These are phyloP conservation scores for Eilema sororculum DNA, from an alignment of 2,888 invertebrate species.

Conservation along the genomic window DNA sequence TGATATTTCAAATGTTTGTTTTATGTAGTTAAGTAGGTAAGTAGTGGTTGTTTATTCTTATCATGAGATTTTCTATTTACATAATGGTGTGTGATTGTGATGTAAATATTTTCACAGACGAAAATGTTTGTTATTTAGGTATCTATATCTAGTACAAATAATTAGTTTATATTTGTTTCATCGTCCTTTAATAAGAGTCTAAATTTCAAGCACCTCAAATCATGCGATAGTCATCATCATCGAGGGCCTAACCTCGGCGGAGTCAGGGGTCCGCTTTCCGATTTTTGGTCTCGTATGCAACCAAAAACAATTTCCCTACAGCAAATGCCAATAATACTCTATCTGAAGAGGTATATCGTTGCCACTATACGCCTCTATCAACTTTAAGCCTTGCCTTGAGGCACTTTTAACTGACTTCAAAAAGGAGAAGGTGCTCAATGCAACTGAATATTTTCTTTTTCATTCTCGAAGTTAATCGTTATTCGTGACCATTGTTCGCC, in stretches of 20 bases:
- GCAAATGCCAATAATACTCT: no score
- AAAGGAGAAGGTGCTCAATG: background rate
- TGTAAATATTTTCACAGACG: conserved; percentile 9
- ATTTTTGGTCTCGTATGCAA: no score
- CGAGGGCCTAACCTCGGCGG: no score
- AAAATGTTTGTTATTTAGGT: conserved; percentile 1
- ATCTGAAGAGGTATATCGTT: no score
- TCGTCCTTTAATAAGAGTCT: background rate
- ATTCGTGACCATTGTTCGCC: conserved; percentile 3
- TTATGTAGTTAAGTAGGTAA: background rate
- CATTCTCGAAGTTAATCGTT: background rate
- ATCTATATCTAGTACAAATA: background rate
- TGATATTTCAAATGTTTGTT: background rate
- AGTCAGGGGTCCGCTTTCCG: no score
- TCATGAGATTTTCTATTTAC: background rate
- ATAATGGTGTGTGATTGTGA: background rate
- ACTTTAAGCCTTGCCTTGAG: no score
- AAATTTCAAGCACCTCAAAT: background rate
- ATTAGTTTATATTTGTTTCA: background rate
- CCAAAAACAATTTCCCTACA: no score
- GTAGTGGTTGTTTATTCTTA: background rate
- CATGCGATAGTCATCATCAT: no score
- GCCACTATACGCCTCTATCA: no score
- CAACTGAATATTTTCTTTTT: background rate
- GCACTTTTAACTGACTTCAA: no score